phyloP scores from a whole-genome alignment of 2,113 vertebrate genomes.

The Callaeas wilsoni region DNA sequence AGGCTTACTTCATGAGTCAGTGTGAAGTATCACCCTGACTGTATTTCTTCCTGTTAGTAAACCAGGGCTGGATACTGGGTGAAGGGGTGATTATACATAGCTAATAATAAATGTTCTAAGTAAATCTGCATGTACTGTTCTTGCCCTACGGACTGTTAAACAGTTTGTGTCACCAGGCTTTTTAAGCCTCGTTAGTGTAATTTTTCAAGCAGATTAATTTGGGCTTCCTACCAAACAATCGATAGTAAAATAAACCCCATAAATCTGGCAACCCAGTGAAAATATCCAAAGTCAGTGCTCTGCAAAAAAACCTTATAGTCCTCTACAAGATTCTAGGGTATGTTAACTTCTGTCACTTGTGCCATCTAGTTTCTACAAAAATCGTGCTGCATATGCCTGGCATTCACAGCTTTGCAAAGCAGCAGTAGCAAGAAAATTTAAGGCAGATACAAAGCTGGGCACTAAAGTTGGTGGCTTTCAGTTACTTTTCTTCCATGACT shows the following conservation, averaged over 20 bases:
- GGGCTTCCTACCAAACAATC: background rate
- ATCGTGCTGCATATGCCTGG: background rate
- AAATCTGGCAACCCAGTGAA: background rate
- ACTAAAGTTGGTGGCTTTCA: background rate
- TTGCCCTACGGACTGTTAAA: background rate
- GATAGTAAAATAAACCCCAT: background rate
- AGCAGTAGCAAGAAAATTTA: background rate
- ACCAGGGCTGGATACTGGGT: background rate
- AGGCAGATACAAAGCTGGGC: background rate
- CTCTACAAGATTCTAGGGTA: background rate
- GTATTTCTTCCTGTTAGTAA: background rate
- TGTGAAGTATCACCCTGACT: background rate
- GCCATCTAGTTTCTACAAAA: background rate
- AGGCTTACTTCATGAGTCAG: background rate
- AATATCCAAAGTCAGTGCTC: background rate
- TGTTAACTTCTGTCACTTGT: rapidly evolving
- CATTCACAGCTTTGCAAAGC: background rate
- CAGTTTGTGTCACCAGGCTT: background rate
- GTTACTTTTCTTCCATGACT: background rate
- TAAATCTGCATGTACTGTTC: background rate
- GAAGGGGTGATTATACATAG: background rate
- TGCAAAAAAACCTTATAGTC: background rate
- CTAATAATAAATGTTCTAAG: slow-evolving; percentile 3
- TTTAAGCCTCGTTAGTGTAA: background rate
- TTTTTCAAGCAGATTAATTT: background rate